A percentile compares a stretch with the other conserved stretches of the same genome.
phyloP scores from a whole-genome alignment of 2,888 invertebrate species.

The Hemicrepidius hirtus region DNA sequence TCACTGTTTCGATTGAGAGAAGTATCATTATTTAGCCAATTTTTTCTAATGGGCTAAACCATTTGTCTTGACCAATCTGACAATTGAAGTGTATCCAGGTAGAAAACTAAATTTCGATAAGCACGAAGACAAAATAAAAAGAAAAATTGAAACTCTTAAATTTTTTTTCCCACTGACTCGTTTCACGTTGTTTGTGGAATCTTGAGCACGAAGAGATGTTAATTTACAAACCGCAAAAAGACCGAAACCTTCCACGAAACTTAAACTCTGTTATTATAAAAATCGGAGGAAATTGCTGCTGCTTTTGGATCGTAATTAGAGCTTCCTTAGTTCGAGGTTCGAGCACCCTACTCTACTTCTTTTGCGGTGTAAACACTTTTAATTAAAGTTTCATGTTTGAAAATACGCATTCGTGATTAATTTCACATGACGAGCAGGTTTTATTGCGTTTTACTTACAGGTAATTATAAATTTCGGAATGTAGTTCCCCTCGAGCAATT shows the following conservation, averaged over 20 bases:
- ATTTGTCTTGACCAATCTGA: neutral
- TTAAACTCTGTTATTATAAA: conserved; percentile 27
- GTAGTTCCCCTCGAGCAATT: conserved; percentile 7
- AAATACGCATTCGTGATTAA: conserved; percentile 9
- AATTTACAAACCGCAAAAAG: neutral
- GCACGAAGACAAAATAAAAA: neutral
- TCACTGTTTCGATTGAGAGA: conserved; percentile 12
- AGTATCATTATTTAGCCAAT: conserved; percentile 7
- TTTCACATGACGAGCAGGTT: conserved; percentile 3
- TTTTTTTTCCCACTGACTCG: neutral
- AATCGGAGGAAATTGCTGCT: conserved; percentile 19
- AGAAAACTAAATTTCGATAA: neutral
- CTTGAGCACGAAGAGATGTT: too few species aligned
- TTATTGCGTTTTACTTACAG: conserved; percentile 3
- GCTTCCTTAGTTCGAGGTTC: conserved; percentile 2
- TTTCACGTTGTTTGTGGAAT: too few species aligned
- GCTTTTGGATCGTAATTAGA: neutral
- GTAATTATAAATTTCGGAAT: conserved; percentile 21
- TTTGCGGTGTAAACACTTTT: conserved; percentile 20
- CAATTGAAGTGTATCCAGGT: conserved; percentile 12
- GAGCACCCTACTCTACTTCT: conserved; percentile 7
- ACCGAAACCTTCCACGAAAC: neutral
- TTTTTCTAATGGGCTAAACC: neutral
- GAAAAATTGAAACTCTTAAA: neutral
- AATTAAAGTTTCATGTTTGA: conserved; percentile 20